A percentile compares a stretch with the other conserved stretches of the same genome.
Evolutionary conservation across 2,797 vertebrate species (phyloP).

Genomic region (Holocentrus rufus): DNA sequence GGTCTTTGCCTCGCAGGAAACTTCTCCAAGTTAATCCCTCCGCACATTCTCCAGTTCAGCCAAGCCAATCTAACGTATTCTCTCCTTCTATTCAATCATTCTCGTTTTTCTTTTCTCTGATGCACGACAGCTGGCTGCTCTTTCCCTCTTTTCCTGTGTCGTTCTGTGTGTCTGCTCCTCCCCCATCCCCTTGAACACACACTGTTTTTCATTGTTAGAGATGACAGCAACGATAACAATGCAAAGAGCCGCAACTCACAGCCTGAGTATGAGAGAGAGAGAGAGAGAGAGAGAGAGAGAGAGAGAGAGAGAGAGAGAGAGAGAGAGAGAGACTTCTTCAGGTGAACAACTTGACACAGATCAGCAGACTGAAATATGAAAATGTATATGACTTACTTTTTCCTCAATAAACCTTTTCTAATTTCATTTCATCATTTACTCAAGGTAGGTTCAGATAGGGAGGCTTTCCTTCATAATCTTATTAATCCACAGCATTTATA

Average conservation of each 20-base stretch:
- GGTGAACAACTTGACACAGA: slow-evolving; percentile 32
- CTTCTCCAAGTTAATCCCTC: slow-evolving; percentile 46
- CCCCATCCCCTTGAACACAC: slow-evolving; percentile 76
- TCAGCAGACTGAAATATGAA: slow-evolving; percentile 12
- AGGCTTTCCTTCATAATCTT: neutral
- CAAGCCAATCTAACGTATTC: slow-evolving; percentile 57
- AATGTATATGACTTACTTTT: neutral
- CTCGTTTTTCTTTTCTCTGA: slow-evolving; percentile 69
- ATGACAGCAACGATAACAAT: slow-evolving; percentile 81
- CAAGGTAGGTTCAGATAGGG: too few relatives aligned
- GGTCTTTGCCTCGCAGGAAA: slow-evolving; percentile 37
- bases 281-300: neutral
- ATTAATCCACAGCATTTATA: neutral
- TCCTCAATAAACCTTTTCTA: neutral
- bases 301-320: neutral
- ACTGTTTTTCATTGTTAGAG: slow-evolving; percentile 80
- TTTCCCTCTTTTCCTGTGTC: slow-evolving; percentile 76
- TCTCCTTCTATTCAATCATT: slow-evolving; percentile 65
- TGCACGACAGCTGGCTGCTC: slow-evolving; percentile 74
- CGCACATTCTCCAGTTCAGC: slow-evolving; percentile 59
- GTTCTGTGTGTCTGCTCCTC: slow-evolving; percentile 70
- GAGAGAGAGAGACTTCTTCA: slow-evolving; percentile 37
- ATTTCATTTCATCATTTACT: neutral
- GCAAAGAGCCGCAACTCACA: slow-evolving; percentile 65
- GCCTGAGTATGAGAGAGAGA: slow-evolving; percentile 32